Percentiles rank a stretch among this genome's conserved stretches.
Conservation (phyloP, 35 echinoderm and acorn worm genomes). For the Strongylocentrotus purpuratus region DNA sequence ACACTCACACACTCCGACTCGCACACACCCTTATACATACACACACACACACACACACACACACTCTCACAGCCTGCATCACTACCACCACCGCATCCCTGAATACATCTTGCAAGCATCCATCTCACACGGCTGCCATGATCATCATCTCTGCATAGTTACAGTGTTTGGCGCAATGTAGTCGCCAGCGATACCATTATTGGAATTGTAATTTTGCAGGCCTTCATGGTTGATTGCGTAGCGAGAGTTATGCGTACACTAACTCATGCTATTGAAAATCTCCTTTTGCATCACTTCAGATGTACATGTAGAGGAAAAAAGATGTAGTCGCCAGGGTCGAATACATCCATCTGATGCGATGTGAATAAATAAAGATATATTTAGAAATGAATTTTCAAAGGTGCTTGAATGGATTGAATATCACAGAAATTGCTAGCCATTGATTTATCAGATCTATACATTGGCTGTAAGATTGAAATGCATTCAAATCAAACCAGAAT, state of each 20-base stretch:
- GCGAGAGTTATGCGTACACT: neutral
- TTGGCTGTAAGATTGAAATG: neutral
- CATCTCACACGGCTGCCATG: neutral
- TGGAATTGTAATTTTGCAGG: constrained; percentile 5
- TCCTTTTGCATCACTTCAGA: neutral
- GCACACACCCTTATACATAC: neutral
- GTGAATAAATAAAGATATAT: neutral
- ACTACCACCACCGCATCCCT: neutral
- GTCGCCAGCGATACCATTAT: constrained; percentile 15
- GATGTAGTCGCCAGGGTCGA: neutral
- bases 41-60: neutral
- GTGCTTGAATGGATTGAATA: neutral
- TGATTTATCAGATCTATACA: neutral
- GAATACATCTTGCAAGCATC: constrained; percentile 17
- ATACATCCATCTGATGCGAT: neutral
- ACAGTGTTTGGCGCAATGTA: constrained; percentile 16
- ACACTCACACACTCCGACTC: neutral
- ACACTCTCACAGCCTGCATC: neutral
- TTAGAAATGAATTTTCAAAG: neutral
- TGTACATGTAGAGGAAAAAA: neutral
- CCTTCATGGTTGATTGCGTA: constrained; percentile 1
- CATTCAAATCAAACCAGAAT: neutral
- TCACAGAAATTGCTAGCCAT: neutral
- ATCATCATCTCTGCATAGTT: constrained; percentile 12
- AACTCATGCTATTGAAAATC: neutral